These are phyloP conservation scores for Belgica antarctica DNA, from an alignment of 2,888 invertebrate species.

Conservation along the genomic window DNA sequence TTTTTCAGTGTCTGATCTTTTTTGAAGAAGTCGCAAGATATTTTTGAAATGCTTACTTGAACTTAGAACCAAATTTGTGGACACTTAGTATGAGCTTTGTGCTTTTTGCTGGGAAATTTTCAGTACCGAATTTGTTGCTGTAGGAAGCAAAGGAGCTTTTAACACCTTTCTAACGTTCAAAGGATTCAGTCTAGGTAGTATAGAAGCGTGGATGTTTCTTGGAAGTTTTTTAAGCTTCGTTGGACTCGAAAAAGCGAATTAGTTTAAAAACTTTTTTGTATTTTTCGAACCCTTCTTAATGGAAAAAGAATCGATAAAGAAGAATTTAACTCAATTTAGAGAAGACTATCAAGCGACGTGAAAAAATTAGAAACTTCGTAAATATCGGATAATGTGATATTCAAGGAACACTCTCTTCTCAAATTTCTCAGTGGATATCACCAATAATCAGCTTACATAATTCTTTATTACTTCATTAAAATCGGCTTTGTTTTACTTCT, in stretches of 20 bases:
- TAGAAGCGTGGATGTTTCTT: background rate
- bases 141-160: too few species aligned
- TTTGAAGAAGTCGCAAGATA: too few species aligned
- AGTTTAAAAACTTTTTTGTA: background rate
- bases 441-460: constrained; percentile 8
- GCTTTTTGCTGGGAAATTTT: too few species aligned
- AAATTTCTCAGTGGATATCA: background rate
- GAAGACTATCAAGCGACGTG: background rate
- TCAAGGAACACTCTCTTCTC: background rate
- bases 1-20: too few species aligned
- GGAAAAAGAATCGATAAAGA: too few species aligned
- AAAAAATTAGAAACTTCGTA: background rate
- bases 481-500: background rate
- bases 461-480: constrained; percentile 23
- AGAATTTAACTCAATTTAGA: background rate
- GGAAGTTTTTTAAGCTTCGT: background rate
- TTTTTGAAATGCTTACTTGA: too few species aligned
- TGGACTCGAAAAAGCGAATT: background rate
- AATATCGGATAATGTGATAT: background rate
- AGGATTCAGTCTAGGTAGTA: too few species aligned
- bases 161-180: too few species aligned
- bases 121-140: too few species aligned
- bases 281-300: too few species aligned
- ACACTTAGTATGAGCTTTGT: too few species aligned
- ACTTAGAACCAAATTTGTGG: too few species aligned